phyloP scores from a whole-genome alignment of 2,113 vertebrate genomes.

The Perca fluviatilis region DNA sequence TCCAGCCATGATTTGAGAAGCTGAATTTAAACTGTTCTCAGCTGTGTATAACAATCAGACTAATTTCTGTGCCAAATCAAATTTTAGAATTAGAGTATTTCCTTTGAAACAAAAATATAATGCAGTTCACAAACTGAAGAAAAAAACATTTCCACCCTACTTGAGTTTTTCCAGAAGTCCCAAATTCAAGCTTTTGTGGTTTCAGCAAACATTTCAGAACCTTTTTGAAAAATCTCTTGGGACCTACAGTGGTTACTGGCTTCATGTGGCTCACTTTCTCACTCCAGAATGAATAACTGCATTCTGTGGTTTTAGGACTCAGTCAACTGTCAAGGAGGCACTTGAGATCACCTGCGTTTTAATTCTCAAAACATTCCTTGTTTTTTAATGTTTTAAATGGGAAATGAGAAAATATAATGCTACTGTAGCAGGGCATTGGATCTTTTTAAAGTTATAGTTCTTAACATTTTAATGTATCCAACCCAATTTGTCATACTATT shows the following conservation, averaged over 20 bases:
- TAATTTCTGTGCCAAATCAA: not conserved
- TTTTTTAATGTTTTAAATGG: slow-evolving; percentile 7
- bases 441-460: not conserved
- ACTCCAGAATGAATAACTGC: slow-evolving; percentile 16
- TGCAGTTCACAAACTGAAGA: not conserved
- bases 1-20: not conserved
- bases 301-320: slow-evolving; percentile 8
- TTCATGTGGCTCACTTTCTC: slow-evolving; percentile 31
- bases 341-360: slow-evolving; percentile 15
- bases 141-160: slow-evolving; percentile 9
- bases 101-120: slow-evolving; percentile 13
- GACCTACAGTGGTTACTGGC: slow-evolving; percentile 44
- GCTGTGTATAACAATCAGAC: not conserved
- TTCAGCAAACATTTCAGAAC: slow-evolving; percentile 35
- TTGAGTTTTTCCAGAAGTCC: slow-evolving; percentile 21
- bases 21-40: not conserved
- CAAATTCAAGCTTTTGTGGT: slow-evolving; percentile 33
- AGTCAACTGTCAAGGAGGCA: slow-evolving; percentile 7
- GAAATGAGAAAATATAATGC: not conserved
- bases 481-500: not conserved
- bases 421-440: not conserved
- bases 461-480: not conserved
- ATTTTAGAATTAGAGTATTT: slow-evolving; percentile 2
- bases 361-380: not conserved
- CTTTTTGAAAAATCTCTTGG: slow-evolving; percentile 9